These are phyloP conservation scores for Hippocampus kuda DNA, from an alignment of 2,797 vertebrate genomes.

Conservation along the genomic window DNA sequence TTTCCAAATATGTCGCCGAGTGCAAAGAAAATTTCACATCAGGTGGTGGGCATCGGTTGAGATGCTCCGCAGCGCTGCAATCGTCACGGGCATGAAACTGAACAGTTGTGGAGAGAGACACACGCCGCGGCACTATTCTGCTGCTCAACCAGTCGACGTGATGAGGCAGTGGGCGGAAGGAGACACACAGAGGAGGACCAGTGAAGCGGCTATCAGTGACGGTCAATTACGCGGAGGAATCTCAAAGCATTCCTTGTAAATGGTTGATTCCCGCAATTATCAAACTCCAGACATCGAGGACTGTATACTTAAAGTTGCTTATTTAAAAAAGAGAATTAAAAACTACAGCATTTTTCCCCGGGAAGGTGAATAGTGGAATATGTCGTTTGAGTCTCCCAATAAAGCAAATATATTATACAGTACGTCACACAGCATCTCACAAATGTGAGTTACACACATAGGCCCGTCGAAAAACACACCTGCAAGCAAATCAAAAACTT, in stretches of 20 bases:
- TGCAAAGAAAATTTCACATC: constrained; percentile 55
- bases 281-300: not conserved
- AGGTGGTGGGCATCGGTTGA: constrained; percentile 31
- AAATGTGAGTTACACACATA: too few species aligned
- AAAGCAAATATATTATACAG: too few species aligned
- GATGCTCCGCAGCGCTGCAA: constrained; percentile 27
- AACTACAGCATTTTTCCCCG: not conserved
- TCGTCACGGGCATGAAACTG: constrained; percentile 16
- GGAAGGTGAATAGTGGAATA: too few species aligned
- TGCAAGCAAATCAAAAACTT: not conserved
- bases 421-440: too few species aligned
- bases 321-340: too few species aligned
- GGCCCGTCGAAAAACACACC: not conserved
- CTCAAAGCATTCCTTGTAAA: constrained; percentile 14
- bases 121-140: constrained; percentile 12
- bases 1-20: constrained; percentile 62
- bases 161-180: constrained; percentile 66
- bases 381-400: too few species aligned
- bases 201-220: constrained; percentile 42
- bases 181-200: constrained; percentile 17
- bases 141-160: constrained; percentile 61
- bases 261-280: not conserved
- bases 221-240: constrained; percentile 74
- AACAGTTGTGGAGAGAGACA: constrained; percentile 12
- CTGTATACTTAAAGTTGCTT: not conserved